Evolutionary conservation across 2,113 vertebrate genomes (phyloP).

Genomic region (Copsychus sechellarum): DNA sequence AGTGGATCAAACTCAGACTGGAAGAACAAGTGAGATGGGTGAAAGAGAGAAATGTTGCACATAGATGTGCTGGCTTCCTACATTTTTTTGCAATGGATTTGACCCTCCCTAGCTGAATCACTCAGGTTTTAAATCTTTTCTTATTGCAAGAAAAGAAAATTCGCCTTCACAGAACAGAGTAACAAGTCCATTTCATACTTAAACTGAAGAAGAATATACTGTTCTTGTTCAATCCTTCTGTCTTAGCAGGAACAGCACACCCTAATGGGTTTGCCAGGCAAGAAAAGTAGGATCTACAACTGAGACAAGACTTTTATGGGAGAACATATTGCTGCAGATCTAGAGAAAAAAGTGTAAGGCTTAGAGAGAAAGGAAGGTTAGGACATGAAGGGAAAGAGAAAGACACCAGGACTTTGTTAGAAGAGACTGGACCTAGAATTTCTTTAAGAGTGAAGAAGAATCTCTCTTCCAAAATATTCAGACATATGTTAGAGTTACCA

Average conservation of each 20-base stretch:
- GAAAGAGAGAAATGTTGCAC: background rate
- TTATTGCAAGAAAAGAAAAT: background rate
- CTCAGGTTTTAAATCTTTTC: background rate
- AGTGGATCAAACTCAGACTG: background rate
- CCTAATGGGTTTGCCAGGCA: background rate
- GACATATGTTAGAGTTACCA: background rate
- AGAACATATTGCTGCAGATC: background rate
- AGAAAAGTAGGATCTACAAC: background rate
- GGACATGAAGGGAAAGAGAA: background rate
- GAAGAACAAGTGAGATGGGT: background rate
- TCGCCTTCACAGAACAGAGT: background rate
- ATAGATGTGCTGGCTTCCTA: background rate
- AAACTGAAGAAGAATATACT: background rate
- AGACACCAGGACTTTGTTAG: background rate
- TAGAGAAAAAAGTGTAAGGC: background rate
- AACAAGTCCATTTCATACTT: background rate
- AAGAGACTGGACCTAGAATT: background rate
- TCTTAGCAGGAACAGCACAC: background rate
- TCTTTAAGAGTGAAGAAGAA: background rate
- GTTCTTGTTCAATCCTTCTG: background rate
- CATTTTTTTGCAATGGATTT: background rate
- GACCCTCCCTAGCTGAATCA: background rate
- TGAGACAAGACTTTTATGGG: background rate
- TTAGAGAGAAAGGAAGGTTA: background rate
- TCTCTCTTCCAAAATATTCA: background rate